phyloP scores from a whole-genome alignment of 2,888 invertebrate genomes.

The Drosophila mimetica region DNA sequence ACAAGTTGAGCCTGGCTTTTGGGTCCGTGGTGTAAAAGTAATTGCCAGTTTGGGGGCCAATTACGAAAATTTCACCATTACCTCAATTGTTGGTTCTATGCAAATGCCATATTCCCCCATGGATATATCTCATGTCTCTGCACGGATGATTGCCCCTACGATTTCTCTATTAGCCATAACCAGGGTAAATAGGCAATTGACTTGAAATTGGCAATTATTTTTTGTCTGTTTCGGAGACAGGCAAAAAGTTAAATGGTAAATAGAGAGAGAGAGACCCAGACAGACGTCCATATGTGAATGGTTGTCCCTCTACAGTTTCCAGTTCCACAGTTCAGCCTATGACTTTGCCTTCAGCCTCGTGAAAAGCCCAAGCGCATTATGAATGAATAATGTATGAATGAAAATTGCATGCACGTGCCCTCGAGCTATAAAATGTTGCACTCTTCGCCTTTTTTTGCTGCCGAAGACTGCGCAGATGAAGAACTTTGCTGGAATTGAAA shows the following conservation, averaged over 20 bases:
- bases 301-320: conserved; percentile 19
- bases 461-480: conserved; percentile 6
- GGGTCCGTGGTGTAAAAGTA: conserved; percentile 36
- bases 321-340: conserved; percentile 37
- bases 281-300: conserved; percentile 62
- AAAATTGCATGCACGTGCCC: conserved; percentile 83
- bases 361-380: conserved; percentile 69
- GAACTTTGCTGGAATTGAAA: conserved; percentile 16
- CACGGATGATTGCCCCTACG: conserved; percentile 63
- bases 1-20: conserved; percentile 63
- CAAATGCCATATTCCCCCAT: conserved; percentile 60
- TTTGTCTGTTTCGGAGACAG: conserved; percentile 51
- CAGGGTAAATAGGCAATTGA: conserved; percentile 81
- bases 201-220: conserved; percentile 80
- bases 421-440: conserved; percentile 76
- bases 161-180: conserved; percentile 80
- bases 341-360: conserved; percentile 20
- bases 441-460: conserved; percentile 33
- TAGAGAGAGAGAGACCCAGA: conserved; percentile 35
- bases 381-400: conserved; percentile 83
- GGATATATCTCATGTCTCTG: conserved; percentile 2
- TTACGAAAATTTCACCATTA: conserved; percentile 70
- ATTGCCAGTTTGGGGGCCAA: conserved; percentile 48
- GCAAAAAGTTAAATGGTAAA: conserved; percentile 44
- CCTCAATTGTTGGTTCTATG: conserved; percentile 71